phyloP scores from a whole-genome alignment of 2,113 vertebrate species.

The Chaetura pelagica region DNA sequence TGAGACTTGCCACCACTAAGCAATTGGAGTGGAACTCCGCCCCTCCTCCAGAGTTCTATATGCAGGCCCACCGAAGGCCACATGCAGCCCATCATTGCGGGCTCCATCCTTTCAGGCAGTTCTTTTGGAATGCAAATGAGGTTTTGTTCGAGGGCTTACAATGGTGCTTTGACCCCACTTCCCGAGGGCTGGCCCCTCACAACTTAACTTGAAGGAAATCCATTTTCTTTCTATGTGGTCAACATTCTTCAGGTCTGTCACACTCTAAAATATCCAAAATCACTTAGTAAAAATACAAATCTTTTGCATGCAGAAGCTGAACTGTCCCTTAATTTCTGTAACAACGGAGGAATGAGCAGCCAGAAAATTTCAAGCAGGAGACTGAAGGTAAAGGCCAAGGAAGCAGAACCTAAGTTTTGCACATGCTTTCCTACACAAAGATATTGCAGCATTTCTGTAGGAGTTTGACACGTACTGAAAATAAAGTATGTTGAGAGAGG shows the following conservation, averaged over 20 bases:
- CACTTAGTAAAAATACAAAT: neutral
- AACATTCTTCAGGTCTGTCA: neutral
- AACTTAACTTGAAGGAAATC: neutral
- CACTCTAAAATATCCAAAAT: neutral
- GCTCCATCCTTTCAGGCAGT: too few relatives aligned
- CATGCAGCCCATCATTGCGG: too few relatives aligned
- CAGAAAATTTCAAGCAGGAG: neutral
- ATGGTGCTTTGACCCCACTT: too few relatives aligned
- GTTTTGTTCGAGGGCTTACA: too few relatives aligned
- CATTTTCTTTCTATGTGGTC: neutral
- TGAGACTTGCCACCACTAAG: too few relatives aligned
- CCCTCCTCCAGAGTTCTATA: too few relatives aligned
- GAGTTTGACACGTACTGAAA: neutral
- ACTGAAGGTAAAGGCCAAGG: neutral
- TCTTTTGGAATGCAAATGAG: too few relatives aligned
- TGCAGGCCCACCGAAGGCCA: too few relatives aligned
- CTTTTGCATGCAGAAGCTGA: neutral
- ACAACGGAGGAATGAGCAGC: neutral
- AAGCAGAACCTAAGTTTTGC: neutral
- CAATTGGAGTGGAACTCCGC: too few relatives aligned
- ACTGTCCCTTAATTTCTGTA: neutral
- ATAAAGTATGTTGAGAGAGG: neutral
- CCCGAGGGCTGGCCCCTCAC: too few relatives aligned
- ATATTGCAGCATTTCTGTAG: neutral
- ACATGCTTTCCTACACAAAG: neutral